A percentile compares a stretch with the other conserved stretches of the same genome.
Evolutionary conservation across 2,888 invertebrate genomes (phyloP).

Genomic region (Rotaria socialis): DNA sequence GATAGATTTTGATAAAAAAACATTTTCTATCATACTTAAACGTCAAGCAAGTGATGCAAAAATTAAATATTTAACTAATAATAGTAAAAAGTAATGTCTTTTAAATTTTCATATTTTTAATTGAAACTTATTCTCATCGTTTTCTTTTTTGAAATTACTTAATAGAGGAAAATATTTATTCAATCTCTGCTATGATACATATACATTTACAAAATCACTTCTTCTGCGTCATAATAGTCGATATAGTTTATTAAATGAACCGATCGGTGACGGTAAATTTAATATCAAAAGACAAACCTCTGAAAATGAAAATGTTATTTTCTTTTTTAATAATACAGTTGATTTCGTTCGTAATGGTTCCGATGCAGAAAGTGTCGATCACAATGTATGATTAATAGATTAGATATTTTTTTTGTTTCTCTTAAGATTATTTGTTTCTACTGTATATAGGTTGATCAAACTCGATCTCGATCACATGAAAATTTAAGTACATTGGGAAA

Average conservation of each 20-base stretch:
- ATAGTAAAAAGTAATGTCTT: conserved; percentile 28
- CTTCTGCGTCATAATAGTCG: not conserved
- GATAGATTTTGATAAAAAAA: not conserved
- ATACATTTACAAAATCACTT: conserved; percentile 33
- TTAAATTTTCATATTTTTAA: not conserved
- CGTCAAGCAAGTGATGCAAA: not conserved
- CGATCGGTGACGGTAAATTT: not conserved
- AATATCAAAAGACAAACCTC: not conserved
- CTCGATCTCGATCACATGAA: conserved; percentile 17
- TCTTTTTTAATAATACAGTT: not conserved
- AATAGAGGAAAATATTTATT: conserved; percentile 25
- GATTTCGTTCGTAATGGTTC: conserved; percentile 14
- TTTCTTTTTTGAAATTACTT: not conserved
- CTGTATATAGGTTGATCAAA: not conserved
- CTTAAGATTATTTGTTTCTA: not conserved
- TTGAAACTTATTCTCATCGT: not conserved
- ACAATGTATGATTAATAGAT: not conserved
- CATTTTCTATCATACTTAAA: not conserved
- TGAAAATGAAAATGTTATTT: not conserved
- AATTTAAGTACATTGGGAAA: conserved; percentile 14
- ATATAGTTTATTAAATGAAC: conserved; percentile 27
- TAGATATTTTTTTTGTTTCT: not conserved
- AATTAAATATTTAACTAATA: conserved; percentile 29
- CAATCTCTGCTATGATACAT: not conserved
- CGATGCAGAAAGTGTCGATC: conserved; percentile 5